A percentile compares a stretch with the other conserved stretches of the same genome.
phyloP scores from a whole-genome alignment of 1,140 invertebrate genomes.

The Hermatobates lingyangjiaoensis region DNA sequence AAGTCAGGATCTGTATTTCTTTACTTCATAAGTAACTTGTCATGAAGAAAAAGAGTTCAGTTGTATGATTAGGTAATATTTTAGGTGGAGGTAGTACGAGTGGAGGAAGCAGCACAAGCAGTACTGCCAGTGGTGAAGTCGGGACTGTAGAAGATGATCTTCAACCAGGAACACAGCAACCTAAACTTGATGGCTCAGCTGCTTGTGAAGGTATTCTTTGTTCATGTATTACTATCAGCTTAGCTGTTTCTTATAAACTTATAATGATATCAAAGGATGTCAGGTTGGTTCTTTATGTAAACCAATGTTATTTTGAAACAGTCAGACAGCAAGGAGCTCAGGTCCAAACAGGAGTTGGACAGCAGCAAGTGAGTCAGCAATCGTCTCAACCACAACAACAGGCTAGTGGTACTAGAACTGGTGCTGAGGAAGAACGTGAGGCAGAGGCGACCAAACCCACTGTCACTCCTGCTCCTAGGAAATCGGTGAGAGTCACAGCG shows the following conservation, averaged over 20 bases:
- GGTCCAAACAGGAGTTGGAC: no score
- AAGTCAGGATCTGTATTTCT: neutral
- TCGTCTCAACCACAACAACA: no score
- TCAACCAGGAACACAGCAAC: no score
- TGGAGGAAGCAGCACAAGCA: neutral
- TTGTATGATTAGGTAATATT: no score
- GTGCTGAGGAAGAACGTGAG: conserved; percentile 49
- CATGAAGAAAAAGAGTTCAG: conserved; percentile 3
- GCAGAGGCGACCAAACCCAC: conserved; percentile 28
- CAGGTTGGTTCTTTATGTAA: neutral
- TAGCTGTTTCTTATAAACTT: neutral
- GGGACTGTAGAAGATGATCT: no score
- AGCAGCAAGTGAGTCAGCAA: no score
- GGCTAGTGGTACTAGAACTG: no score
- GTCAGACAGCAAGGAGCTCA: no score
- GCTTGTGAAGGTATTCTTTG: conserved; percentile 2
- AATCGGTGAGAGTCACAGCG: neutral
- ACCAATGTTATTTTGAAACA: neutral
- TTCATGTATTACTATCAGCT: neutral
- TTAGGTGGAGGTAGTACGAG: neutral
- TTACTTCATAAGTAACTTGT: neutral
- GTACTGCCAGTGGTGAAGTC: neutral
- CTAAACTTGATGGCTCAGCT: conserved; percentile 3
- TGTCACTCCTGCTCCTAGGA: neutral
- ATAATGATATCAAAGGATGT: neutral